Percentiles rank a stretch among this genome's conserved stretches.
Conservation (phyloP, 2,113 vertebrate genomes). For the Carlito syrichta region DNA sequence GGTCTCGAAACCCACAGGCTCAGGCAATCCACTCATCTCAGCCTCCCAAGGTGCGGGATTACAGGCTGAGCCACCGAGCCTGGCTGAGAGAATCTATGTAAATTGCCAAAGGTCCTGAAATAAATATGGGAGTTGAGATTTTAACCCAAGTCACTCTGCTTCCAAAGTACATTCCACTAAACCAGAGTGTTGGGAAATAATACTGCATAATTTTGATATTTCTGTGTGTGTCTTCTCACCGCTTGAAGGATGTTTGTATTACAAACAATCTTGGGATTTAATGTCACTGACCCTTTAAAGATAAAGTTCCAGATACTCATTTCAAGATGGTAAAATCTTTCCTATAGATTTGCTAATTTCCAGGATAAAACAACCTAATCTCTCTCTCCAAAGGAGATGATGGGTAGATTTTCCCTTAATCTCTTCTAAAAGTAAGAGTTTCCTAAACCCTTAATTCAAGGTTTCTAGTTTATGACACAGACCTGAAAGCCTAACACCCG, state of each 20-base stretch:
- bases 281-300: neutral
- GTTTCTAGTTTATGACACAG: neutral
- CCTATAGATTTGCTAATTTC: neutral
- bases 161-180: neutral
- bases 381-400: neutral
- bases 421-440: neutral
- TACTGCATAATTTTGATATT: neutral
- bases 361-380: neutral
- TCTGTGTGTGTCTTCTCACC: neutral
- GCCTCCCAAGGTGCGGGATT: too few species aligned
- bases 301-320: neutral
- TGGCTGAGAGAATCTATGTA: too few species aligned
- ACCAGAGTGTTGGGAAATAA: neutral
- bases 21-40: too few species aligned
- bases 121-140: neutral
- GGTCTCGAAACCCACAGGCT: too few species aligned
- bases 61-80: too few species aligned
- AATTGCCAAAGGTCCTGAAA: neutral
- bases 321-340: neutral
- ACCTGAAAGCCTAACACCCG: fast-evolving
- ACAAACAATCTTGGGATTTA: neutral
- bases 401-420: neutral
- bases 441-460: neutral
- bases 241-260: neutral
- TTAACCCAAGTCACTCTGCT: neutral